Evolutionary conservation across 2,797 vertebrate species (phyloP), one percentile per base, ranked within the genome.

Genomic region (Myotis pilosus): DNA sequence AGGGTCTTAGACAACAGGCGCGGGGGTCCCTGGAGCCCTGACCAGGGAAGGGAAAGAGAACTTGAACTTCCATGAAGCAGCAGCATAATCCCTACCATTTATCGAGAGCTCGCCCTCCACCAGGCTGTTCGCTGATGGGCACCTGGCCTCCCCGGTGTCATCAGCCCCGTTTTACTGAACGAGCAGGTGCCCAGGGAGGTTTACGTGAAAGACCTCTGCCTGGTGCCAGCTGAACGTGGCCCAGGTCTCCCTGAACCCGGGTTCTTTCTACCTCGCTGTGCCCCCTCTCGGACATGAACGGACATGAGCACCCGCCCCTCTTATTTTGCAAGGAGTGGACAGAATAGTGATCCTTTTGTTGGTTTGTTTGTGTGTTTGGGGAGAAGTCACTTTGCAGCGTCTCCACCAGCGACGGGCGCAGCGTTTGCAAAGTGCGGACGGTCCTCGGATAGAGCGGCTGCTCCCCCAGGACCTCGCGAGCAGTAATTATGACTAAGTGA

Each of bases 401-500:
- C 69, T 51, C 22, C 2, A 0, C 53, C 8, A 36, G 86, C 72
- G 17, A 5, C 66, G 4, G 17, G 49, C 30, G 20, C 33, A 41
- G 38, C 13, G 0, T 60, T 33, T 15, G 55, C n/a, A 33, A 41
- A 78, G 74, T 30, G 60, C 41, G 71, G 80, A 53, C 79, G 12
- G 20, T 69, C 80, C 66, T 91, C 76, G 8, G 9, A 20, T 25
- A 41, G 84, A 87, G 28, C 74, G 68, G 78, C 55, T 7, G 1
- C 30, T 82, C 94, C 93, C 74, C 68, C 3, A 68, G 90, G 90
- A 71, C 93, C 75, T 8, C 0, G 55, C 25, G 53, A 9, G 66
- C 2, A 17, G 78, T 92, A 87, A 92, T 95, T 91, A 87, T 41
- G 86, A 76, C 88, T 62, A 88, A 95, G 69, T 30, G 84, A 83